Evolutionary conservation across 2,888 invertebrate genomes (phyloP), one percentile per base, ranked within the genome.

Genomic region (Hirtodrosophila confusa): DNA sequence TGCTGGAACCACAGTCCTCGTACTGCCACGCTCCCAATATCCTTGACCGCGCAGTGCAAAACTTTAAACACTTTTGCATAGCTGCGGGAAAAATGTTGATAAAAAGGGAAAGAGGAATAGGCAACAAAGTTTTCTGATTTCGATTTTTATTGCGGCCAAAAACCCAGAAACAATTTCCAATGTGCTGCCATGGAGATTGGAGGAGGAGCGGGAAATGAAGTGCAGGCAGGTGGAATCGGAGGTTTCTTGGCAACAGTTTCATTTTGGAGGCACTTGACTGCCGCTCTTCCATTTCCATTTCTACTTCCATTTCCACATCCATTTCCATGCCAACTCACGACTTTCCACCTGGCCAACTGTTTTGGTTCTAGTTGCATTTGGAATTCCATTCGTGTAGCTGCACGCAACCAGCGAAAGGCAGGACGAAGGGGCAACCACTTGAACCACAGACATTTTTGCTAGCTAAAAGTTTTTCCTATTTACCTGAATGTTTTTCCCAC

Each of bases 171-270:
- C 64, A 55, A 44, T 63, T 69, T 50, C 54, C 71, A 73, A 74
- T 64, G 50, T 56, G 40, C 41, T 55, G 61, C 67, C 61, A 64
- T 67, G 69, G 67, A 60, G 65, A 85, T 72, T 57, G 51, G 39
- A 62, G 45, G 6, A 31, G 10, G 17, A 17, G 17, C 17, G 17
- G 47, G 8, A 6, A 7, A 23, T 11, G 31, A 35, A 36, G 39
- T 48, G 72, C 61, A 48, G 70, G 65, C 47, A 29, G 48, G 33
- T 49, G 60, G 43, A 58, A 48, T 36, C 45, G 47, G 36, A 49
- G 40, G 11, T 80, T 86, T 76, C 82, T 80, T 86, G 82, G 82
- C 89, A 89, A 84, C 89, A 88, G 69, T 80, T 87, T 78, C 78
- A 80, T 62, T 77, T 84, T 56, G 49, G 47, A 54, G 49, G 43